Evolutionary conservation across 2,888 invertebrate species (phyloP), one percentile per base, ranked within the genome.

Genomic region (Suillia variegata): DNA sequence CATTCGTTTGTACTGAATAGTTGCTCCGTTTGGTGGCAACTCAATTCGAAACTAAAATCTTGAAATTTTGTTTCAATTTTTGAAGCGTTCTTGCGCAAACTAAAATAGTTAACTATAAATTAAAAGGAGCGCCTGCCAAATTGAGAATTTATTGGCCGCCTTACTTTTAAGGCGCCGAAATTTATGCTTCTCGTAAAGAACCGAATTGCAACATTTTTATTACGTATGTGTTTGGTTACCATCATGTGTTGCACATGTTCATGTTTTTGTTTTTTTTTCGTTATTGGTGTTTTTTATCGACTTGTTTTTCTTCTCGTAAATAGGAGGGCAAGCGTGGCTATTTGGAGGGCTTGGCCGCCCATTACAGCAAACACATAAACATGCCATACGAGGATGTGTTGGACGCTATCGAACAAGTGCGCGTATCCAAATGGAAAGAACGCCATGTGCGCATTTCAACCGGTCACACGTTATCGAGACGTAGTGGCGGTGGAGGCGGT

Each of bases 371-470:
- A 79, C 88, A 92, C 74, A 91, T 93, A 83, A 91, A 89, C 75
- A 92, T 93, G 67, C 93, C 93, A 82, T 94, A 93, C 83, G 90
- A 92, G 65, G 93, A 94, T 80, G 93, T 94, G 53, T 84, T 94
- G 70, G 91, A 92, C 77, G 91, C 93, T 76, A 86, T 94, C 56
- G 94, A 94, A 81, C 92, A 92, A 78, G 86, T 93, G 59, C 86
- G 94, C 67, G 86, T 89, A 69, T 88, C 80, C 45, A 81, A 81
- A 66, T 81, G 81, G 81, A 78, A 80, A 65, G 81, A 81, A 64
- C 88, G 83, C 67, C 81, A 81, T 71, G 77, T 81, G 61, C 74
- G 81, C 70, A 81, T 81, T 67, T 76, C 80, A 42, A 73, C 76
- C n/a, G 81, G 81, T 17, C 74, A 80, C 38, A 81, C 81, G 60